Conservation (phyloP, 1,140 invertebrate species). For the Bombus waltoni region DNA sequence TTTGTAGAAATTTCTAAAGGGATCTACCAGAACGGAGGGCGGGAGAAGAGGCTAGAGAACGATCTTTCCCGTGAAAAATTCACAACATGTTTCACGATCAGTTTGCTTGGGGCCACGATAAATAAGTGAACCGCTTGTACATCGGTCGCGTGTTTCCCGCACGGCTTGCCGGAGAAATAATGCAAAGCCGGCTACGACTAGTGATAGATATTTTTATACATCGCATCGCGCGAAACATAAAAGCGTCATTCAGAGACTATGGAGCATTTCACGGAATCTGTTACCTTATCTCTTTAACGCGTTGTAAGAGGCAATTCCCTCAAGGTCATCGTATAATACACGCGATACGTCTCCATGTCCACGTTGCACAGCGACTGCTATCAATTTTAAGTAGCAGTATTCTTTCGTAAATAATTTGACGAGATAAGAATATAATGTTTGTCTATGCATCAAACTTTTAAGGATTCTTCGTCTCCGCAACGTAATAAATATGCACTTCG, state of each 20-base stretch:
- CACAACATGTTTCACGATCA: conserved; percentile 60
- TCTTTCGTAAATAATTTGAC: background rate
- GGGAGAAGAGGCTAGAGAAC: background rate
- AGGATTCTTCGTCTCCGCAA: too few species aligned
- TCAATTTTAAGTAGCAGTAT: background rate
- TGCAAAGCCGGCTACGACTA: conserved; percentile 34
- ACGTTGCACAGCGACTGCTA: background rate
- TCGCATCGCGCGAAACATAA: conserved; percentile 44
- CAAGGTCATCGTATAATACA: background rate
- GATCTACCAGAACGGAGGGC: background rate
- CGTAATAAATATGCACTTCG: too few species aligned
- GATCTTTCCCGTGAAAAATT: conserved; percentile 56
- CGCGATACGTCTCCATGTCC: too few species aligned
- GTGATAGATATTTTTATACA: conserved; percentile 59
- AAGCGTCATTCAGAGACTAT: conserved; percentile 44
- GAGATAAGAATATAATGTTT: too few species aligned
- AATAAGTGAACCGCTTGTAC: conserved; percentile 59
- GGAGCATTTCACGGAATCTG: conserved; percentile 25
- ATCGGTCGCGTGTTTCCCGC: conserved; percentile 55
- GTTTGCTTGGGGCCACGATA: conserved; percentile 48
- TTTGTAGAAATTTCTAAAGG: conserved; percentile 48
- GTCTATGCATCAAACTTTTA: too few species aligned
- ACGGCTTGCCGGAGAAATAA: conserved; percentile 56
- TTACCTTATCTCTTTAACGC: conserved; percentile 50
- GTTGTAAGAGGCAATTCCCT: background rate